Evolutionary conservation across 2,888 invertebrate species (phyloP), one percentile per base, ranked within the genome.

Genomic region (Spodoptera littoralis): DNA sequence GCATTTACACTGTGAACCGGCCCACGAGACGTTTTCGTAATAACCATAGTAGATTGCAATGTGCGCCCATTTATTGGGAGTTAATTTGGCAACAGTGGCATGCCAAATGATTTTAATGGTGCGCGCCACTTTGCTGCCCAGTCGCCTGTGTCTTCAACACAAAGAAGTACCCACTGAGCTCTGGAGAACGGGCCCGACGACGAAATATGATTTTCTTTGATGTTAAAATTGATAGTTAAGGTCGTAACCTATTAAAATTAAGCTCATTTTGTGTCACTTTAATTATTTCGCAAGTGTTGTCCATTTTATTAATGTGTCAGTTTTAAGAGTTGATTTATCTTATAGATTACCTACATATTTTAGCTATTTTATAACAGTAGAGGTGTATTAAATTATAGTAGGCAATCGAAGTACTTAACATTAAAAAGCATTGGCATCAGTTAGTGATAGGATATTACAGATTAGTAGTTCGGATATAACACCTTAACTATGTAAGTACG

Each of bases 11-110:
- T 79, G 76, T 81, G 84, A 80, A 78, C 80, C 81, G 70, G 65
- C 77, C 80, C 79, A 81, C 81, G 84, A 76, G 78, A 81, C 85
- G 69, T 71, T 90, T 88, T 90, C 87, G 88, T 89, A 88, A 89
- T 89, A 88, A 84, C 87, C 87, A 87, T 77, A 83, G 76, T 68
- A 48, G 73, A 74, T 84, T 81, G 81, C 80, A 70, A 70, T 71
- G 65, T 80, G 83, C 84, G 84, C 79, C 84, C 83, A 79, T 87
- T 88, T 88, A 88, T 83, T 84, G 82, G 77, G 84, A 73, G 73
- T 85, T 83, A 82, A 86, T 88, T 90, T 92, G 88, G 89, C 91
- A 90, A 79, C 85, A 80, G 82, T 57, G 74, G 79, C 82, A 83
- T 84, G 84, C 88, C 87, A 86, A 87, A 85, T 84, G 57, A 68